These are phyloP conservation scores for Chaenodraco wilsoni DNA, from an alignment of 2,797 vertebrate genomes.

Conservation along the genomic window DNA sequence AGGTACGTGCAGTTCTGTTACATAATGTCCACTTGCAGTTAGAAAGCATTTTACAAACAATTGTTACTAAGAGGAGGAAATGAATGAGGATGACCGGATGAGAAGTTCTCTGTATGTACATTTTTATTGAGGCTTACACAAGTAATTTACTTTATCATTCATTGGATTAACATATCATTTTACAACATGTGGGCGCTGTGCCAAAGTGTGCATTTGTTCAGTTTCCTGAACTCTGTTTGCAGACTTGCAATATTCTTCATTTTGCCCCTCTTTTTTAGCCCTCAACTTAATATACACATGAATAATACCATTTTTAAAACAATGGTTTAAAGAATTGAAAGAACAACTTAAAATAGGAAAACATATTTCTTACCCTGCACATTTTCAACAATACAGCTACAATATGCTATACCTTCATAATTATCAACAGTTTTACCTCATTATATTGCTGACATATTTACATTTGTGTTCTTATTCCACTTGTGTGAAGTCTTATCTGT, in stretches of 20 bases:
- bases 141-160: not conserved
- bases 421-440: too few species aligned
- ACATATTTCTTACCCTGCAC: not conserved
- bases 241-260: not conserved
- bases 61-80: not conserved
- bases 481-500: too few species aligned
- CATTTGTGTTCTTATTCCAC: too few species aligned
- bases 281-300: not conserved
- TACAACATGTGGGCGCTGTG: not conserved
- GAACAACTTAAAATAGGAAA: conserved; percentile 9
- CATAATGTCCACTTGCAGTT: not conserved
- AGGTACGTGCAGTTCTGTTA: not conserved
- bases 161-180: not conserved
- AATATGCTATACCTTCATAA: not conserved
- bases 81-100: not conserved
- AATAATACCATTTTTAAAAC: not conserved
- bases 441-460: too few species aligned
- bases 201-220: not conserved
- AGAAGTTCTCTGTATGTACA: conserved; percentile 13
- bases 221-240: not conserved
- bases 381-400: not conserved
- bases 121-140: not conserved
- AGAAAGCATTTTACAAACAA: too few species aligned
- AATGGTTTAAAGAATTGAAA: not conserved
- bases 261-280: not conserved